A percentile compares a stretch with the other conserved stretches of the same genome.
Conservation (phyloP, 2,113 vertebrate species). For the Leptobrachium ailaonicum region DNA sequence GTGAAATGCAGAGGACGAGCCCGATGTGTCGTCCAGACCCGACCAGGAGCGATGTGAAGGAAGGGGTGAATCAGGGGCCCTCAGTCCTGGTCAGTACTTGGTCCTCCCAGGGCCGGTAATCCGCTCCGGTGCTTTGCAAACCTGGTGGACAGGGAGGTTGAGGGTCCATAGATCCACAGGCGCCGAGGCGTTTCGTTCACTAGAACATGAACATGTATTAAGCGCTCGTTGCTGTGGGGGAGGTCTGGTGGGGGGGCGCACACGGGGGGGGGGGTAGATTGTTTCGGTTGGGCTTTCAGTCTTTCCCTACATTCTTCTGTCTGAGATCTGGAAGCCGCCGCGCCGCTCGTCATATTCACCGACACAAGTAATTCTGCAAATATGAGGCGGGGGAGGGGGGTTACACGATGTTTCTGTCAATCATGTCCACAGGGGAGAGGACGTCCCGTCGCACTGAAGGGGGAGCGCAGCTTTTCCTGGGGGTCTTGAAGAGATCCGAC, state of each 20-base stretch:
- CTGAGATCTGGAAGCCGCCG: slow-evolving; percentile 88
- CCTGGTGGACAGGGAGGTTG: slow-evolving; percentile 49
- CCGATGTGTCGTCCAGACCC: no score
- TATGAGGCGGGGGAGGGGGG: background rate
- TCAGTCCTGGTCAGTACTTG: no score
- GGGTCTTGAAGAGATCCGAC: slow-evolving; percentile 92
- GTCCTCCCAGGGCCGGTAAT: no score
- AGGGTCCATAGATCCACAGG: slow-evolving; percentile 65
- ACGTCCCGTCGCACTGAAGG: slow-evolving; percentile 91
- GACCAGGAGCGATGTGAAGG: no score
- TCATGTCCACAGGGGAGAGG: slow-evolving; percentile 90
- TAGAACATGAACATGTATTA: slow-evolving; percentile 76
- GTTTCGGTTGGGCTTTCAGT: slow-evolving; percentile 74
- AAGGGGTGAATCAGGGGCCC: no score
- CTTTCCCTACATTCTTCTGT: slow-evolving; percentile 99
- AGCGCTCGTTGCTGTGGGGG: slow-evolving; percentile 66
- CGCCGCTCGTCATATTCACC: slow-evolving; percentile 63
- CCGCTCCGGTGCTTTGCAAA: no score
- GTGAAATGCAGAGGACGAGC: no score
- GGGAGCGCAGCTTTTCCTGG: slow-evolving; percentile 74
- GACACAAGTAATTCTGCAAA: slow-evolving; percentile 74
- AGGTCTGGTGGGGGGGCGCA: slow-evolving; percentile 67
- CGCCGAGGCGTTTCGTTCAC: slow-evolving; percentile 66
- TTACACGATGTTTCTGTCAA: slow-evolving; percentile 91
- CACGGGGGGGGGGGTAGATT: slow-evolving; percentile 1